Conservation (phyloP, 2,888 invertebrate genomes). For the Steromphala cineraria region DNA sequence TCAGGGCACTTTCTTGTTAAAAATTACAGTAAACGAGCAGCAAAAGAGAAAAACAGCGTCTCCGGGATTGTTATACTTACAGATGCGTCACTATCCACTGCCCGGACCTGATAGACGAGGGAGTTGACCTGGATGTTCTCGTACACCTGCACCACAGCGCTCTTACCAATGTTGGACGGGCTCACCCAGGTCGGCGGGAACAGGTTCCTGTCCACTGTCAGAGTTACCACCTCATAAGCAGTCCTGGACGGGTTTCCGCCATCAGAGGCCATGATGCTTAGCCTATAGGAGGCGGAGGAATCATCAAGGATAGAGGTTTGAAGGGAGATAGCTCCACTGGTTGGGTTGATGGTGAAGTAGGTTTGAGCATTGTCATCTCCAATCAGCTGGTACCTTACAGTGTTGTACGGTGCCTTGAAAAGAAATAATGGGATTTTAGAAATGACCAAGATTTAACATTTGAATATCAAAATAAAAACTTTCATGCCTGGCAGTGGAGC, state of each 20-base stretch:
- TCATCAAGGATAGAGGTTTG: constrained; percentile 18
- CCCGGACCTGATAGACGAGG: constrained; percentile 52
- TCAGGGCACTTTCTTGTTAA: too few species aligned
- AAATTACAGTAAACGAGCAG: too few species aligned
- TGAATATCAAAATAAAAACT: neutral
- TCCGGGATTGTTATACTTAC: constrained; percentile 43
- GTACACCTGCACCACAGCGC: constrained; percentile 39
- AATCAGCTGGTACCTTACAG: constrained; percentile 58
- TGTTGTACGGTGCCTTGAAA: constrained; percentile 62
- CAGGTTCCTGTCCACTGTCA: constrained; percentile 61
- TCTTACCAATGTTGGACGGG: constrained; percentile 41
- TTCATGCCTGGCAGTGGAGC: too few species aligned
- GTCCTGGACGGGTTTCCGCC: constrained; percentile 55
- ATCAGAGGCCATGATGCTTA: constrained; percentile 59
- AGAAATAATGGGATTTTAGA: neutral
- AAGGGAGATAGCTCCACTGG: constrained; percentile 42
- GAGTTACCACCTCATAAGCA: constrained; percentile 48
- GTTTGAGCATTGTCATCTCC: constrained; percentile 58
- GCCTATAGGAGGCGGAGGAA: constrained; percentile 28
- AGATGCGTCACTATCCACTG: constrained; percentile 54
- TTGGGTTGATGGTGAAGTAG: constrained; percentile 56
- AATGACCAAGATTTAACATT: too few species aligned
- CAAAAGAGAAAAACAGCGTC: too few species aligned
- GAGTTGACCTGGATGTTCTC: constrained; percentile 59
- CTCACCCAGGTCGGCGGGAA: constrained; percentile 53